Base-by-base conservation (phyloP, 2,113 vertebrate genomes). In the Channa maculata region DNA sequence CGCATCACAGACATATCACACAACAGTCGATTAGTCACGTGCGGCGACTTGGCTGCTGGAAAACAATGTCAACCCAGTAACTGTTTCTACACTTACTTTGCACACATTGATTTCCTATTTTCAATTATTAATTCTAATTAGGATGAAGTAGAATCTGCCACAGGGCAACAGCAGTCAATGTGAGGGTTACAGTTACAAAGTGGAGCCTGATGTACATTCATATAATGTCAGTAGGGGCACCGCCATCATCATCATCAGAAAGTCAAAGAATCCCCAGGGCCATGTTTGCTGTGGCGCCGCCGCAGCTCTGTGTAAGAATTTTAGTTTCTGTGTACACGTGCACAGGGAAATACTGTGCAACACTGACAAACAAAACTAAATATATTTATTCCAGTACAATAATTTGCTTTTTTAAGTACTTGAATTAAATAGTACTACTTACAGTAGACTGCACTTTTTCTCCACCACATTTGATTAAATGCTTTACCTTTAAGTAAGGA, bases 81-180 rank as follows among this genome's bases (percentile, higher is more conserved):
- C 92, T 93, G 91, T 90, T 94, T 88, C 92, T 91, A 86, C 84
- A 91, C 94, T 94, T 96, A 93, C 97, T 97, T 96, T 96, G 95
- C 96, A 96, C 95, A 94, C 89, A 99, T 98, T 84, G 98, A 99
- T 99, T 99, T 97, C 97, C 97, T 96, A 96, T 98, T 98, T 97
- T 96, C 96, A 98, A 99, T 99, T 98, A 99, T 98, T 98, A 98
- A 99, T 97, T 97, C 94, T 98, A 98, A 99, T 99, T 97, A 98
- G 96, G 95, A 96, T 97, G 95, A 96, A 95, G 95, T 94, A 94
- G 94, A 95, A 96, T 94, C 95, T 93, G 94, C 95, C 95, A 94
- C 84, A 60, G 91, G 91, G 86, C 83, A 88, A 90, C 89, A 90
- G 91, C 81, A 89, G 96, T 97, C 96, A 91, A 97, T 96, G 92